Evolutionary conservation across 2,797 vertebrate species (phyloP), one percentile per base, ranked within the genome.

Genomic region (Gobionotothen gibberifrons): DNA sequence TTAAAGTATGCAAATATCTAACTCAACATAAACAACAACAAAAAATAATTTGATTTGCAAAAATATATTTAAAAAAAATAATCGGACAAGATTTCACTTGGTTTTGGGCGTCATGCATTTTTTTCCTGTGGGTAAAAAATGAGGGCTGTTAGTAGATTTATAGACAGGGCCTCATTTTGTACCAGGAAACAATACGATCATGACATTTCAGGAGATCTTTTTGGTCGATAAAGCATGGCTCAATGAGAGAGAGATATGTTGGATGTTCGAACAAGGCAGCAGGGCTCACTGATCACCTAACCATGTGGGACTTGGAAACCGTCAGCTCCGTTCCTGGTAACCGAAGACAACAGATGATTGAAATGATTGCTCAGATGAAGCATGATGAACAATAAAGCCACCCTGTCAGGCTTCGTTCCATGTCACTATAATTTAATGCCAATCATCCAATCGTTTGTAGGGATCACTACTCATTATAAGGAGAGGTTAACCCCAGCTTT

Each of bases 351-450:
- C 61, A 70, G 39, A 69, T 49, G 68, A 70, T 26, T 69, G 54
- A 56, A 53, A 53, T 26, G 62, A 79, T 48, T 72, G 69, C 15
- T 82, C 72, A 51, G 65, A 68, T 62, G 62, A 84, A 61, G 62
- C 59, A 6, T 19, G 46, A 68, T n/a, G 49, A 81, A 69, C 71
- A 57, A 47, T 81, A 49, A 74, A 76, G 60, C 43, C 26, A 4
- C 29, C 61, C 51, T 2, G 56, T 76, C 71, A 66, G 19, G 11
- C 76, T 81, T 70, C 1, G 4, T 15, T 64, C 3, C 44, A 21
- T 15, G 12, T 76, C 78, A 66, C 56, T 69, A 56, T 61, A 17
- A 72, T 81, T 59, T 70, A 29, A 22, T 13, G 52, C 6, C 14
- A 9, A 39, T 78, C 17, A 36, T 51, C 55, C 47, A 32, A 79